Base-by-base conservation (phyloP, 1,140 invertebrate genomes). In the Liolophura sinensis region DNA sequence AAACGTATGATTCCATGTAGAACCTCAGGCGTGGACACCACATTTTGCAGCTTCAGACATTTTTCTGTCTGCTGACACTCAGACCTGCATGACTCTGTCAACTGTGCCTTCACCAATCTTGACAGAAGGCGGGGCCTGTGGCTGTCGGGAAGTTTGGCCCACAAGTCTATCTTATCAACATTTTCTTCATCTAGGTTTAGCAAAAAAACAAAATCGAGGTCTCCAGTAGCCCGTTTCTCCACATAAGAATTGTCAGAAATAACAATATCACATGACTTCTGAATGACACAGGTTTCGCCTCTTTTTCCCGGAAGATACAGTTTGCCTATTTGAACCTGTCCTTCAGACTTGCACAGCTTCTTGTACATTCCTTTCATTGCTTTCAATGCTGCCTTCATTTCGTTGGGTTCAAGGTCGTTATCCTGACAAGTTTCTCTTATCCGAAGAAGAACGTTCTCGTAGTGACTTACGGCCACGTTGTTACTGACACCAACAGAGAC, bases 101-200 rank as follows among this genome's bases (percentile, higher is more conserved):
- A 46, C 6, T 50, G 27, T 65, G 72, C 71, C 16, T 65, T 58
- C 16, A 78, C 71, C 20, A 76, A 15, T 9, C 64, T 20, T 40
- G 69, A 70, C 25, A 81, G 60, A 20, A 74, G 62, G 9, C 61
- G 56, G 12, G 75, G 73, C 14, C 63, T 52, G 27, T 67, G 52
- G 18, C 69, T 24, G 24, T 52, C 20, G 18, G 78, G 73, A 20
- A 73, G 62, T 52, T 52, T 55, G 40, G 60, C 46, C 22, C 74
- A 50, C 48, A 64, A 52, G 14, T 68, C 56, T 3, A 48, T 14
- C 47, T 59, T 50, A 47, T 59, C 7, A 15, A n/a, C n/a, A 20
- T 60, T 65, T 25, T 48, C 31, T n/a, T 69, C 66, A 22, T 70
- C 64, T 18, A 74, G 50, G 25, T 65, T 31, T 54, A 67, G 18